phyloP scores from a whole-genome alignment of 2,888 invertebrate species.

The Nephrotoma guestfalica region DNA sequence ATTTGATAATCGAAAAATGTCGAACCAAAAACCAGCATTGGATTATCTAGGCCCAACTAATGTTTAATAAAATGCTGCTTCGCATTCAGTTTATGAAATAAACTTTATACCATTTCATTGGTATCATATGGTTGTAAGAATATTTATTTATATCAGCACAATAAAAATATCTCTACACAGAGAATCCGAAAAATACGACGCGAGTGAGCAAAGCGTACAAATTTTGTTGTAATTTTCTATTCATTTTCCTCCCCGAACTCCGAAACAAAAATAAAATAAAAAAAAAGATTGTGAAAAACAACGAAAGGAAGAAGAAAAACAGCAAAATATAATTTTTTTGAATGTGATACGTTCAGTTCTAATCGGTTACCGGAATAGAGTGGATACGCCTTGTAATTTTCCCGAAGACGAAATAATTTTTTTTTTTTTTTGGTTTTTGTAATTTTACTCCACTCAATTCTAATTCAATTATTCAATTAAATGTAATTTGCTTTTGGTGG shows the following conservation, averaged over 20 bases:
- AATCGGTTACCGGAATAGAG: background rate
- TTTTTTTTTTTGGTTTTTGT: background rate
- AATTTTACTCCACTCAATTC: background rate
- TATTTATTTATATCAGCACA: background rate
- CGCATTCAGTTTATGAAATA: background rate
- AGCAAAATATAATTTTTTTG: background rate
- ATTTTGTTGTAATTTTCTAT: background rate
- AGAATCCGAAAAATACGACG: background rate
- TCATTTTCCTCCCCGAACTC: background rate
- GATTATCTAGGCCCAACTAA: no score
- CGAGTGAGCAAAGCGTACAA: background rate
- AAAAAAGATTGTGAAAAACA: background rate
- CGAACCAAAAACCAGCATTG: no score
- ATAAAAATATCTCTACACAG: background rate
- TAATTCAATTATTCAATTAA: background rate
- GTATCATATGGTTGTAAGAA: background rate
- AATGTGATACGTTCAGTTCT: background rate
- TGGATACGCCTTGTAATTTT: background rate
- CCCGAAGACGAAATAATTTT: background rate
- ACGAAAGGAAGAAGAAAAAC: background rate
- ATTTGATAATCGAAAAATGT: no score
- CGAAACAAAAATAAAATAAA: background rate
- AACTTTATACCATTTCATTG: background rate
- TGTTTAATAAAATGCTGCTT: no score
- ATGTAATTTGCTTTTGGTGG: background rate